phyloP scores from a whole-genome alignment of 2,797 vertebrate genomes.

The Anableps anableps region DNA sequence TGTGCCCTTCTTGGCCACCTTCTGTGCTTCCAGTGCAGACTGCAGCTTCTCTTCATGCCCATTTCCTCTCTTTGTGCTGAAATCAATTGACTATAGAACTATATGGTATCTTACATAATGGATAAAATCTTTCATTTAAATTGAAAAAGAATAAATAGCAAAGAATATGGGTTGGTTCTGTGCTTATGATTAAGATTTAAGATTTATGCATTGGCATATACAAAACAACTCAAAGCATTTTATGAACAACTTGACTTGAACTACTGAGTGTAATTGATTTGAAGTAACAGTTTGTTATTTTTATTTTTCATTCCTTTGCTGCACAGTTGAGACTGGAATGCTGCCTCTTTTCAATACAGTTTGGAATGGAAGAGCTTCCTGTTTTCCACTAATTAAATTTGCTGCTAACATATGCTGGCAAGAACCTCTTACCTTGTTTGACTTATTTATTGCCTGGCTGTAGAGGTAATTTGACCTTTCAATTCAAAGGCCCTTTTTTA shows the following conservation, averaged over 20 bases:
- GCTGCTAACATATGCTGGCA: slow-evolving; percentile 82
- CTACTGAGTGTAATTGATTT: slow-evolving; percentile 18
- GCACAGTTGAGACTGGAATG: slow-evolving; percentile 36
- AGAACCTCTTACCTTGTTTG: slow-evolving; percentile 86
- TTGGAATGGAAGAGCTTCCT: slow-evolving; percentile 69
- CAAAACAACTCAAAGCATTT: slow-evolving; percentile 1
- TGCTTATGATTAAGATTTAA: neutral
- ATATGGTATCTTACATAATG: slow-evolving; percentile 54
- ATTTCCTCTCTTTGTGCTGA: slow-evolving; percentile 68
- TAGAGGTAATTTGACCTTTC: slow-evolving; percentile 86
- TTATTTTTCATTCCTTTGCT: slow-evolving; percentile 42
- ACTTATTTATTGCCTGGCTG: slow-evolving; percentile 88
- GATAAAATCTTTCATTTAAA: slow-evolving; percentile 35
- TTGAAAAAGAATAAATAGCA: slow-evolving; percentile 22
- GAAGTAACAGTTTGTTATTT: slow-evolving; percentile 20
- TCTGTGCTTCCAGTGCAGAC: slow-evolving; percentile 68
- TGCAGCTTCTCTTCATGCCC: slow-evolving; percentile 56
- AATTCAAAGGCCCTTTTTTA: slow-evolving; percentile 80
- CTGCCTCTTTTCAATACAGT: slow-evolving; percentile 50
- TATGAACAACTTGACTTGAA: slow-evolving; percentile 19
- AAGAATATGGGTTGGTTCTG: slow-evolving; percentile 12
- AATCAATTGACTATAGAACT: slow-evolving; percentile 72
- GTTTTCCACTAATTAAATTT: slow-evolving; percentile 83
- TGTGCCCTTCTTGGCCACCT: slow-evolving; percentile 69
- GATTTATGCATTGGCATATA: neutral